Evolutionary conservation across 2,113 vertebrate species (phyloP), one percentile per base, ranked within the genome.

Genomic region (Pterocles burchelli): DNA sequence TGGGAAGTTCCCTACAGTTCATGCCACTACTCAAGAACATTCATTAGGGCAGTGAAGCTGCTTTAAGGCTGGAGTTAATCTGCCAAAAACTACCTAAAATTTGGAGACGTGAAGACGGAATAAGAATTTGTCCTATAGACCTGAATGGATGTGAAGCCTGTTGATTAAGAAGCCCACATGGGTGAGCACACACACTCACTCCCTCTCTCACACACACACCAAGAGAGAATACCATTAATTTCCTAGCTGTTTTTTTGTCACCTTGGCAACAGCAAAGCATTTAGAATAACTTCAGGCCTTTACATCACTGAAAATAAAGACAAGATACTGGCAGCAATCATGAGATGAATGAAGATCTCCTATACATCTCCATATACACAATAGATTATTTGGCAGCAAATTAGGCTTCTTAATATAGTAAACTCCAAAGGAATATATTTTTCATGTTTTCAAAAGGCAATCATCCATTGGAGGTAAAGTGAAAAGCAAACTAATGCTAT

Each of bases 261-360:
- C 85, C 90, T 71, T 90, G 72, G 65, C 65, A 96, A 96, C 93
- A 75, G 46, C 24, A 88, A 94, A 94, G 14, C 46, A 52, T 88
- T 90, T 74, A 83, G 82, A 85, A 82, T 80, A 95, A 88, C 58
- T 89, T 94, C 63, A 70, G 43, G 29, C 45, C 36, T 85, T 96
- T 88, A 76, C 52, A 88, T 91, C 43, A 36, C 65, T 63, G 63
- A 90, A 77, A 91, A 94, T 83, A 57, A 59, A 88, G 91, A 83
- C 51, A 74, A 91, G 48, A 77, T 58, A 51, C 22, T 86, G 55
- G 26, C 48, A 80, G 67, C 33, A 91, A 88, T 81, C 88, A 75
- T 28, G 34, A 90, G 20, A 21, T 83, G 33, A 86, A 94, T 83
- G 55, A 83, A 88, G 70, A 83, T 86, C 49, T 93, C 58, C 31